Base-by-base conservation (phyloP, 2,888 invertebrate genomes). In the Caenorhabditis uteleia region DNA sequence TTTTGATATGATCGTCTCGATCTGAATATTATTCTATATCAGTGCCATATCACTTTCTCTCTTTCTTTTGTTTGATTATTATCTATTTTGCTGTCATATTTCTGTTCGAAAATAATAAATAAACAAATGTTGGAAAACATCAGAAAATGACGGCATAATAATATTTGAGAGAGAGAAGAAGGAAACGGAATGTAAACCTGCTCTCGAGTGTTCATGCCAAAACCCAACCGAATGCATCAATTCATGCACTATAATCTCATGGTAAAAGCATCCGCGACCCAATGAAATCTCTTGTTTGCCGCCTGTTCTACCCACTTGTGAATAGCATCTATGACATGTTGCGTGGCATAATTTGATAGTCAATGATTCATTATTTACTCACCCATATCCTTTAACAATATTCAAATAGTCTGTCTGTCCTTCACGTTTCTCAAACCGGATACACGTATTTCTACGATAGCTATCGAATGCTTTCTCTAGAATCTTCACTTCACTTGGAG, bases 1-100 rank as follows among this genome's bases (percentile, higher is more conserved):
- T 83, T 5, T 67, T 74, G 39, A 86, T 84, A 60, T 83, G 84
- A 23, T 80, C 78, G 56, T 86, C 85, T 10, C 86, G 77, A 74
- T 86, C 85, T 74, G 50, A 25, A 71, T 42, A 18, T 60, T 55
- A 29, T 42, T 45, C 8, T 7, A 20, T 20, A 20, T 39, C 10
- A 44, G 26, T 18, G 14, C 20, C 21, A 4, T 36, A 18, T 36
- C 48, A 18, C 23, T 23, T 21, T 25, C 18, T 43, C 23, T 43
- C 6, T 43, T 21, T 43, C 18, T 10, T n/a, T 43, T 23, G n/a
- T 18, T 38, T 18, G 8, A 38, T 38, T 18, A 16, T 18, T 12
- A n/a, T 38, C 16, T n/a, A n/a, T n/a, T n/a, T n/a, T n/a, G n/a
- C n/a, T n/a, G n/a, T n/a, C n/a, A n/a, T n/a, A n/a, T n/a, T n/a